Evolutionary conservation across 2,888 invertebrate genomes (phyloP), one percentile per base, ranked within the genome.

Genomic region (Tenthredo amoena): DNA sequence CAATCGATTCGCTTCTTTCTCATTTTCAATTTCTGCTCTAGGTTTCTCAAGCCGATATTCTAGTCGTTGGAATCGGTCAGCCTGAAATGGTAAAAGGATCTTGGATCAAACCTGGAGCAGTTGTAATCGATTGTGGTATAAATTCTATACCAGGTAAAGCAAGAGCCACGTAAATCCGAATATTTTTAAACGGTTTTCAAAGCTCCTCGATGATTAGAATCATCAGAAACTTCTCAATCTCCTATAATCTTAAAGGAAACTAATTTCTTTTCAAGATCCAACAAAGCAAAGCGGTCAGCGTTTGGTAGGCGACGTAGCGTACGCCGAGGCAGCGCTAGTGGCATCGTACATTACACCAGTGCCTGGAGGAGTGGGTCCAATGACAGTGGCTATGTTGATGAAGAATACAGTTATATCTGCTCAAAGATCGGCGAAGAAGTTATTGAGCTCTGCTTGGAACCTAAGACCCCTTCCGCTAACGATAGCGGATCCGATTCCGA

Each of bases 351-450:
- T 99, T 91, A 99, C 99, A 37, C 99, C 99, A 5, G 99, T 99
- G 81, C 98, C 98, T 15, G 98, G 98, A 85, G 99, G 99, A 87
- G 99, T 99, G 86, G 99, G 99, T 0, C 99, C 99, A 21, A 99
- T 99, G 99, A 99, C 99, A 0, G 99, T 99, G 87, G 99, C 99
- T 31, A 99, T 99, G 99, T 94, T 98, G 50, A 98, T 99, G 98
- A 96, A 96, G 90, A 99, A 99, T 94, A 99, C 99, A 0, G 97
- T 99, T 55, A 95, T 96, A 88, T 97, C 98, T 82, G 98, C 99
- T 10, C 94, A 96, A 89, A 95, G 95, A 79, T 94, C 96, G 84
- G 95, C 95, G 18, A 94, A 95, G 40, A 95, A 94, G 40, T 90
- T 96, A 34, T 91, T 95, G n/a, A 94, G 94, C 83, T 94, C 94